Conservation (phyloP, 2,888 invertebrate genomes). For the Drosophila neonasuta region DNA sequence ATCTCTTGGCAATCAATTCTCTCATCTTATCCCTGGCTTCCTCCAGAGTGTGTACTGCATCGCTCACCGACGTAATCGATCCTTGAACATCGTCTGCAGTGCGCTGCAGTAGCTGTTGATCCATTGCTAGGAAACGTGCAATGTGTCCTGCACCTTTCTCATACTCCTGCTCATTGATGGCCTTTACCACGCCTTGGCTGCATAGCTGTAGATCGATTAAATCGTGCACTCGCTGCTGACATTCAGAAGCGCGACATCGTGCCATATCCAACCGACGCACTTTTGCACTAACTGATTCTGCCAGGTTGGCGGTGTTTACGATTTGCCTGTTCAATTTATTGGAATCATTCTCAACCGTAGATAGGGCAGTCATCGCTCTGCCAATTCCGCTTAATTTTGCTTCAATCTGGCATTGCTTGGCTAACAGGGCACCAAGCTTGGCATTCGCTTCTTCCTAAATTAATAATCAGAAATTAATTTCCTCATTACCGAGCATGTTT, state of each 20-base stretch:
- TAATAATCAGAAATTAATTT: background rate
- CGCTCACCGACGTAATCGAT: conserved; percentile 82
- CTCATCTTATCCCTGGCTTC: conserved; percentile 88
- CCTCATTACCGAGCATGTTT: background rate
- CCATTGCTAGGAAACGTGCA: conserved; percentile 95
- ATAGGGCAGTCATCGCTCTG: conserved; percentile 91
- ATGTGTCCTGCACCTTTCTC: conserved; percentile 98
- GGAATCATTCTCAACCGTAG: conserved; percentile 89
- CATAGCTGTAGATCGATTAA: conserved; percentile 96
- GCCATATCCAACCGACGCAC: conserved; percentile 96
- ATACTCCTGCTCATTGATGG: conserved; percentile 96
- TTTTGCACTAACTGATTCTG: conserved; percentile 97
- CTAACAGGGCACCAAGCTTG: conserved; percentile 88
- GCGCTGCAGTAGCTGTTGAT: conserved; percentile 90
- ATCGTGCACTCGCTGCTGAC: conserved; percentile 96
- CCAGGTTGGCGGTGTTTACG: conserved; percentile 91
- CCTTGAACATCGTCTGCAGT: conserved; percentile 90
- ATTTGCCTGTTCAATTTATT: conserved; percentile 93
- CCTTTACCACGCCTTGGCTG: conserved; percentile 97
- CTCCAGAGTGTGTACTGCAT: conserved; percentile 84
- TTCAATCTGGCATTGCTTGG: conserved; percentile 89
- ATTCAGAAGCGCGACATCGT: conserved; percentile 93
- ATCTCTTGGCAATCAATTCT: conserved; percentile 86
- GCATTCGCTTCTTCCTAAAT: conserved; percentile 87
- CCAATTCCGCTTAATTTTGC: conserved; percentile 91